Evolutionary conservation across 2,888 invertebrate species (phyloP), one percentile per base, ranked within the genome.

Genomic region (Standfussiana lucernea): DNA sequence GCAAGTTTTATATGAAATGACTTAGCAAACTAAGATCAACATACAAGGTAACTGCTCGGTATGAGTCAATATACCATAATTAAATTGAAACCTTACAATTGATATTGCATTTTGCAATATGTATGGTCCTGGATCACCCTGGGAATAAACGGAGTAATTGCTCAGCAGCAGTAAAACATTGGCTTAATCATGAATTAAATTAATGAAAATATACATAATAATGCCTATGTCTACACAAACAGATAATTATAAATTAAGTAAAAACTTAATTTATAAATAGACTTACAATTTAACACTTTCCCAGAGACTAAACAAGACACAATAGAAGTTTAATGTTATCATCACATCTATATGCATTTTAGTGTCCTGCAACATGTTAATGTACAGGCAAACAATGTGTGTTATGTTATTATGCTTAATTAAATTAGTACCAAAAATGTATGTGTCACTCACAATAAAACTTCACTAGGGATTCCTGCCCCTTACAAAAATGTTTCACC

Each of bases 361-460:
- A 37, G 8, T 42, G 73, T 61, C n/a, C 61, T n/a, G 6, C 45
- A 47, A 32, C 40, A 40, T 45, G 21, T 47, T 15, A 65, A n/a
- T 32, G 15, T 65, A 42, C 47, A 53, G 10, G 15, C 8, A 81
- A 45, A 79, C 4, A 67, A 53, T 35, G 40, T 64, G 24, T 53
- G 24, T 53, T 15, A 32, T 37, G 24, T 56, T n/a, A 24, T 42
- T 61, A 62, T 67, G 3, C 47, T 24, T n/a, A 3, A 56, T 50
- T 47, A 50, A 68, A 42, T 59, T 64, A 78, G 56, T 72, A 72
- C 37, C 37, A 72, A 66, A 72, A 73, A 75, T 45, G 47, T 40
- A 47, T 61, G 8, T 76, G 61, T 71, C 64, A 79, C 70, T 82
- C 67, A 74, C 65, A 72, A 67, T 72, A 64, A 42, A 75, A 83